Evolutionary conservation across 1,140 invertebrate species (phyloP), one percentile per base, ranked within the genome.

Genomic region (Heliothis virescens): DNA sequence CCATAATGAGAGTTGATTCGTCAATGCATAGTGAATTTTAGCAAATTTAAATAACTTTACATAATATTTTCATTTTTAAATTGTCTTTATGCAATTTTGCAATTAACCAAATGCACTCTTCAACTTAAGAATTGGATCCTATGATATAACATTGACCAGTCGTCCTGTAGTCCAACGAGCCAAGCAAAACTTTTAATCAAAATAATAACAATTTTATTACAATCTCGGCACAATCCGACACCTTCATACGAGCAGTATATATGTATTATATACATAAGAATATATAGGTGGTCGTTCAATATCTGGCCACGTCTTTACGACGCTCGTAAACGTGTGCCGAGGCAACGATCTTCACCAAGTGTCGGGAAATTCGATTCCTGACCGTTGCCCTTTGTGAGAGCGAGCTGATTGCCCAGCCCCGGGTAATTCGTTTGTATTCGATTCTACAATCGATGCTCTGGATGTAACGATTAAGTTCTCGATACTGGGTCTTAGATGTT

Each of bases 231-330:
- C 16, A 67, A 67, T 67, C 41, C 63, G 41, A 71, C 48, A 53
- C 67, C 48, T 71, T n/a, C n/a, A 47, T 67, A 71, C 21, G n/a
- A 53, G n/a, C 67, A 71, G 52, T 53, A 67, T 13, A 47, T 48
- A 52, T 48, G 34, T 79, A 63, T 55, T 59, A 53, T 53, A 34
- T 80, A 57, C 60, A 69, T 75, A 75, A 82, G 60, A 16, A 67
- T n/a, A 60, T 71, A 71, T 71, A 53, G 47, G 67, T 52, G 67
- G 47, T 77, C 81, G 81, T 84, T 83, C 79, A 85, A 86, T 88
- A 86, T 89, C 86, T 86, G 81, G 78, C 82, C 88, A 87, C 86
- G 86, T 87, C 82, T 88, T 89, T 86, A 89, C 77, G 87, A 85
- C 83, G 26, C 50, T 85, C 88, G 79, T 90, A 90, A 90, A 90